These are phyloP conservation scores for Morpho achilles DNA, from an alignment of 2,888 invertebrate species.

Conservation along the genomic window DNA sequence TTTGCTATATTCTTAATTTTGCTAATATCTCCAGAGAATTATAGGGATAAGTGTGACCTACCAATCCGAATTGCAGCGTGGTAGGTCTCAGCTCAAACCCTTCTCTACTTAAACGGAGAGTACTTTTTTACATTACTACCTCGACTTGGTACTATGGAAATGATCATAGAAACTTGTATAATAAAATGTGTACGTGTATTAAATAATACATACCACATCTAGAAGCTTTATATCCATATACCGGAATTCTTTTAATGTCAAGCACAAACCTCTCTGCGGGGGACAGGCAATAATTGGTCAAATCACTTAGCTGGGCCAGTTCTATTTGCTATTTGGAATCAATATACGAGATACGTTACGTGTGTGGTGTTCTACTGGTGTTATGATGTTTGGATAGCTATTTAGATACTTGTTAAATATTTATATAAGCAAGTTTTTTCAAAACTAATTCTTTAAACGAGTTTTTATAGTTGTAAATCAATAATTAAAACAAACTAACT, in stretches of 20 bases:
- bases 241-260: slow-evolving; percentile 46
- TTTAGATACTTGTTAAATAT: neutral
- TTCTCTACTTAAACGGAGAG: no score
- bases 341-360: slow-evolving; percentile 13
- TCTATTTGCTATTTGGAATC: slow-evolving; percentile 30
- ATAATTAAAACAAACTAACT: no score
- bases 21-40: no score
- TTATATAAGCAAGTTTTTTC: slow-evolving; percentile 16
- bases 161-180: no score
- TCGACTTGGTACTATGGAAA: no score
- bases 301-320: slow-evolving; percentile 47
- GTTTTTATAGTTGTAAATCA: slow-evolving; percentile 2
- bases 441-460: slow-evolving; percentile 19
- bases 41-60: no score
- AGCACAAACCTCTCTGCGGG: slow-evolving; percentile 45
- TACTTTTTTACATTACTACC: no score
- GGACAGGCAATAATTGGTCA: slow-evolving; percentile 54
- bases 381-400: slow-evolving; percentile 5
- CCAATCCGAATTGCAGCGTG: no score
- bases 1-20: no score
- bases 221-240: slow-evolving; percentile 22
- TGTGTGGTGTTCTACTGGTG: slow-evolving; percentile 16
- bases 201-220: slow-evolving; percentile 12
- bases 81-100: no score
- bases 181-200: neutral